These are phyloP conservation scores for Prolemur simus DNA, from an alignment of 2,113 vertebrate genomes.

Conservation along the genomic window DNA sequence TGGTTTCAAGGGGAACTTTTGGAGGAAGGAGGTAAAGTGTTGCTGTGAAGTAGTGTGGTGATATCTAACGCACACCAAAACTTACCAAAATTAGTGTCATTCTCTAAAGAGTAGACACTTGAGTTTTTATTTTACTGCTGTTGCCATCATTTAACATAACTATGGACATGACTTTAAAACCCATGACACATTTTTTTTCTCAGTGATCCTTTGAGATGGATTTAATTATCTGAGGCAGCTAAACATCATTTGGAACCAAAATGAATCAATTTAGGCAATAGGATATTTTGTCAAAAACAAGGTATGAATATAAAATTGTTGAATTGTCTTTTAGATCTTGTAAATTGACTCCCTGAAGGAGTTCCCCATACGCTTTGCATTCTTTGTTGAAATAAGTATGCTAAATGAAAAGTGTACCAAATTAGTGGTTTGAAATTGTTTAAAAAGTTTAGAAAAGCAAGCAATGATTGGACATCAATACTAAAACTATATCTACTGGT, in stretches of 20 bases:
- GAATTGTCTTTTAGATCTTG: neutral
- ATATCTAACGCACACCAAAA: neutral
- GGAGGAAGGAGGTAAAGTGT: neutral
- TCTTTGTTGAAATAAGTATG: conserved; percentile 22
- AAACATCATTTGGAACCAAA: conserved; percentile 24
- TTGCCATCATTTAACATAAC: conserved; percentile 13
- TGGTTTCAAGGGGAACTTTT: neutral
- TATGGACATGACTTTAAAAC: neutral
- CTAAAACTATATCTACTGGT: neutral
- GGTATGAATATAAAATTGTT: neutral
- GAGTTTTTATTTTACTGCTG: conserved; percentile 32
- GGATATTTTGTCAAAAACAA: conserved; percentile 23
- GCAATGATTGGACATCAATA: neutral
- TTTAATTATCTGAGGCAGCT: conserved; percentile 1
- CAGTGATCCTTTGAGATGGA: neutral
- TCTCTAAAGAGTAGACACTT: neutral
- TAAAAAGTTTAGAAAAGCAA: neutral
- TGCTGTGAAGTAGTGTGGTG: neutral
- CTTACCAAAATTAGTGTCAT: neutral
- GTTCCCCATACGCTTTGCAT: neutral
- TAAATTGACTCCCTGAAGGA: neutral
- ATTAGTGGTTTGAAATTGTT: neutral
- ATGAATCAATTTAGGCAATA: neutral
- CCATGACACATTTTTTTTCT: neutral
- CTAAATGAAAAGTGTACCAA: neutral